Conservation (phyloP, 2,888 invertebrate genomes). For the Drosophila longiperda region DNA sequence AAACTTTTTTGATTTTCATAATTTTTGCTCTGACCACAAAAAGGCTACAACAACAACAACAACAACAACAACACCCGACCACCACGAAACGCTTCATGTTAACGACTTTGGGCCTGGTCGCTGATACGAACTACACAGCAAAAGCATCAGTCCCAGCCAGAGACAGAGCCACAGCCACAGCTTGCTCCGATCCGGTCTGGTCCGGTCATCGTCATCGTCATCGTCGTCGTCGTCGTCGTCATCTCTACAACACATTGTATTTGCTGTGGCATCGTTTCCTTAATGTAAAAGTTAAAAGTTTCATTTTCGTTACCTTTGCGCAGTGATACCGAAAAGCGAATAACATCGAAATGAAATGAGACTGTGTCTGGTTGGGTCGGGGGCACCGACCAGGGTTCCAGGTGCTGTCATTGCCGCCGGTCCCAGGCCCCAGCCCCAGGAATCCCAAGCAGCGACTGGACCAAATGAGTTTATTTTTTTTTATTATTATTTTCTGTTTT, state of each 20-base stretch:
- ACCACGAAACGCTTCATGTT: slow-evolving; percentile 70
- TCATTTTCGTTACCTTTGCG: slow-evolving; percentile 76
- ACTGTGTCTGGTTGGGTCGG: slow-evolving; percentile 63
- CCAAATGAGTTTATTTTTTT: slow-evolving; percentile 69
- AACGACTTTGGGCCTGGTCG: slow-evolving; percentile 68
- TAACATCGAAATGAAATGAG: slow-evolving; percentile 74
- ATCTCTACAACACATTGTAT: slow-evolving; percentile 42
- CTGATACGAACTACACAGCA: slow-evolving; percentile 10
- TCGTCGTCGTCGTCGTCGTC: slow-evolving; percentile 30
- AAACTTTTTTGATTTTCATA: slow-evolving; percentile 80
- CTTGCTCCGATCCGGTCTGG: neutral
- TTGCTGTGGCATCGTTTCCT: slow-evolving; percentile 70
- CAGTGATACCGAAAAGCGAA: slow-evolving; percentile 71
- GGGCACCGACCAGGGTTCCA: slow-evolving; percentile 24
- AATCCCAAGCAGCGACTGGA: slow-evolving; percentile 47
- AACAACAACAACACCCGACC: slow-evolving; percentile 58
- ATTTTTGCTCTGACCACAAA: slow-evolving; percentile 79
- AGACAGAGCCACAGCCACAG: slow-evolving; percentile 26
- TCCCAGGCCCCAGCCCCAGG: slow-evolving; percentile 16
- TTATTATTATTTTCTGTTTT: slow-evolving; percentile 31
- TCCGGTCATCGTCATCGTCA: slow-evolving; percentile 24
- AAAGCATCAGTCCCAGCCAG: slow-evolving; percentile 4
- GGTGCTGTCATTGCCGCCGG: slow-evolving; percentile 27
- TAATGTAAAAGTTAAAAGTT: slow-evolving; percentile 70
- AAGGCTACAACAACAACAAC: slow-evolving; percentile 51